Percentiles rank a stretch among this genome's conserved stretches.
Evolutionary conservation across 2,797 vertebrate genomes (phyloP).

Genomic region (Picus viridis): DNA sequence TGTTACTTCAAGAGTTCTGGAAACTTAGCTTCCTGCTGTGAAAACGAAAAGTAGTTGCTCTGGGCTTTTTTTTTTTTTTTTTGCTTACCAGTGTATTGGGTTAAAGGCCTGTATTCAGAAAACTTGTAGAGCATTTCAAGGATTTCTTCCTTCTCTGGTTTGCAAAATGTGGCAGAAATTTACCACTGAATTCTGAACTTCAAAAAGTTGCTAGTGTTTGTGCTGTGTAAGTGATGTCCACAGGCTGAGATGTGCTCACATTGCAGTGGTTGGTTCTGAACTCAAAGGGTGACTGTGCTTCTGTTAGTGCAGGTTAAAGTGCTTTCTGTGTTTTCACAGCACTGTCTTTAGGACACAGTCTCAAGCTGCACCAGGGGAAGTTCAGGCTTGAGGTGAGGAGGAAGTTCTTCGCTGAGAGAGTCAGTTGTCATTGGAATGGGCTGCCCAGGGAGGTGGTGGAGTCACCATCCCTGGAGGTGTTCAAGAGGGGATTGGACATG

Average conservation of each 20-base stretch:
- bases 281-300: neutral
- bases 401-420: too few species aligned
- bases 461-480: too few species aligned
- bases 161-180: neutral
- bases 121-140: neutral
- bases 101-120: neutral
- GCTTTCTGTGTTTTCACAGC: neutral
- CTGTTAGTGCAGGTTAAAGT: rapidly evolving
- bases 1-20: neutral
- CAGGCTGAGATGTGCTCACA: neutral
- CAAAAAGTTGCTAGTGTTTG: neutral
- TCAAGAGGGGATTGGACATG: too few species aligned
- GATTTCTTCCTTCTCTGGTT: neutral
- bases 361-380: too few species aligned
- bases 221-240: neutral
- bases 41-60: neutral
- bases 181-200: neutral
- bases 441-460: too few species aligned
- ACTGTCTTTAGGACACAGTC: neutral
- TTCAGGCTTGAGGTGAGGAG: too few species aligned
- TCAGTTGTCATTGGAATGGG: too few species aligned
- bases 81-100: neutral
- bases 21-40: neutral
- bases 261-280: neutral
- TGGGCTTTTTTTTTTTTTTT: neutral